Evolutionary conservation across 2,888 invertebrate genomes (phyloP).

Genomic region (Drosophila melanosoma): DNA sequence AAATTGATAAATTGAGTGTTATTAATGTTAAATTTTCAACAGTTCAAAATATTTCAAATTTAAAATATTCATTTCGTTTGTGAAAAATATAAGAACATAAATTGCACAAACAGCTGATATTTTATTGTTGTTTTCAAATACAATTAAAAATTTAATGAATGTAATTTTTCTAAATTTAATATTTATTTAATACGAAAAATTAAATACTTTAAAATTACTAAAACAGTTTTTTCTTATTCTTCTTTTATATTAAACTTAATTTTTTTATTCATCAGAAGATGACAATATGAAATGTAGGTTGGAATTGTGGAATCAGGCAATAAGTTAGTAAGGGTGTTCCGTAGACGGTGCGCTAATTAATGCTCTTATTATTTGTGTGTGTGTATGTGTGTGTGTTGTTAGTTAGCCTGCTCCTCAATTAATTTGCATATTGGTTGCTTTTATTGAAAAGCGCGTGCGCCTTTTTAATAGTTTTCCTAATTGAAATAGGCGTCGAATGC

Average conservation of each 20-base stretch:
- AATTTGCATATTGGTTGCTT: slow-evolving; percentile 60
- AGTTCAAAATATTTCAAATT: no score
- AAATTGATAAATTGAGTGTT: neutral
- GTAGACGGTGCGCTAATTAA: neutral
- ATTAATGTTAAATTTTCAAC: neutral
- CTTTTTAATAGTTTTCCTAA: slow-evolving; percentile 57
- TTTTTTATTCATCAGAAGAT: no score
- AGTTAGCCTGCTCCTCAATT: slow-evolving; percentile 21
- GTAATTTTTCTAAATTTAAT: neutral
- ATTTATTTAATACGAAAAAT: neutral
- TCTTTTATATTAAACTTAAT: no score
- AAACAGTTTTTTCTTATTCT: neutral
- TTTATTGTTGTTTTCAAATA: neutral
- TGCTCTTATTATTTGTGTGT: neutral
- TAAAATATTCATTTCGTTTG: neutral
- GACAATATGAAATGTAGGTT: neutral
- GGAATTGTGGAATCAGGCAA: neutral
- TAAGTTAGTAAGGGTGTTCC: slow-evolving; percentile 1
- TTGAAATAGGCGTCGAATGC: slow-evolving; percentile 37
- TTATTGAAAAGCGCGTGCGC: slow-evolving; percentile 69
- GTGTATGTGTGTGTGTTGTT: neutral
- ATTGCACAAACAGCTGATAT: neutral
- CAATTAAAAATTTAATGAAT: neutral
- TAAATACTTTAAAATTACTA: neutral
- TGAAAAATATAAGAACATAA: neutral